phyloP scores from a whole-genome alignment of 2,113 vertebrate species.

The Saguinus imperator region DNA sequence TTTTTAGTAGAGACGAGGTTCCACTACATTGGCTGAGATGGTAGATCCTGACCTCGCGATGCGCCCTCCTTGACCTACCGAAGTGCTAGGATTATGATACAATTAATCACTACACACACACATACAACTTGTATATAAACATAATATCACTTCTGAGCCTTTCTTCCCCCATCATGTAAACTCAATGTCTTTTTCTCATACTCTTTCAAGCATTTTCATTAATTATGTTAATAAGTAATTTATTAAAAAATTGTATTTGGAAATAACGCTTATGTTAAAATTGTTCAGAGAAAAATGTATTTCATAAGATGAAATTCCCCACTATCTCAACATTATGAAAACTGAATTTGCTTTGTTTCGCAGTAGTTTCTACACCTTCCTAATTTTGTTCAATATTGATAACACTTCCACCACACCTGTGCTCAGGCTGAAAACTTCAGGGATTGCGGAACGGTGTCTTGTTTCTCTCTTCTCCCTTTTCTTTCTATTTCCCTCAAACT shows the following conservation, averaged over 20 bases:
- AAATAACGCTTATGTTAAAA: constrained; percentile 15
- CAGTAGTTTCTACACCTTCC: neutral
- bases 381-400: neutral
- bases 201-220: neutral
- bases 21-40: too few relatives aligned
- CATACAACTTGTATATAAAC: neutral
- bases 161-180: neutral
- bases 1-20: too few relatives aligned
- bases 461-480: neutral
- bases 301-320: neutral
- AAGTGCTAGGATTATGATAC: neutral
- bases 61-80: too few relatives aligned
- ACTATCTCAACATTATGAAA: neutral
- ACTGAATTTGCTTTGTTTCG: neutral
- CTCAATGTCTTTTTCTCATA: neutral
- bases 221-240: neutral
- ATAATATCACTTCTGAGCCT: neutral
- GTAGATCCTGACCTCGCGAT: too few relatives aligned
- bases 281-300: neutral
- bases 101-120: neutral
- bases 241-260: constrained; percentile 26
- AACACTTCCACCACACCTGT: neutral
- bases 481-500: neutral
- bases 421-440: neutral
- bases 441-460: neutral